These are phyloP conservation scores for Lithosia quadra DNA, from an alignment of 2,888 invertebrate genomes.

Conservation along the genomic window DNA sequence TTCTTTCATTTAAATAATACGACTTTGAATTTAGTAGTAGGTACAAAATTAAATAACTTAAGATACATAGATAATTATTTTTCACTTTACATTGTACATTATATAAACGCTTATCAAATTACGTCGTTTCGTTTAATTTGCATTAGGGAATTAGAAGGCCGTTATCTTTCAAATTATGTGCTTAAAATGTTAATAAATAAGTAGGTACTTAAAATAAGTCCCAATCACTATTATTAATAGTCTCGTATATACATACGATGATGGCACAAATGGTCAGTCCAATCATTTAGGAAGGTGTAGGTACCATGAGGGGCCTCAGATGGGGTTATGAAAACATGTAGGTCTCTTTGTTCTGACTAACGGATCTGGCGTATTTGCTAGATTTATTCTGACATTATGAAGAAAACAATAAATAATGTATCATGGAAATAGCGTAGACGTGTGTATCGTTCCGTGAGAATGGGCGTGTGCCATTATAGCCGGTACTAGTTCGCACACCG, in stretches of 20 bases:
- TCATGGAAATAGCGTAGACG: constrained; percentile 65
- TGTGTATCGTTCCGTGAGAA: constrained; percentile 78
- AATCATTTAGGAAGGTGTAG: not conserved
- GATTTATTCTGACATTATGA: constrained; percentile 38
- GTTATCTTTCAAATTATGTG: not conserved
- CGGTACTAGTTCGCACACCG: constrained; percentile 56
- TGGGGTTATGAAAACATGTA: not conserved
- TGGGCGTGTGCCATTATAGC: constrained; percentile 68
- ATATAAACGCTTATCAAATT: not conserved
- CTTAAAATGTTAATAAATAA: not conserved
- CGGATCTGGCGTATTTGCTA: constrained; percentile 23
- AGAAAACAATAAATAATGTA: constrained; percentile 56
- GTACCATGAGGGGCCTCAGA: not conserved
- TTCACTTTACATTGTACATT: not conserved
- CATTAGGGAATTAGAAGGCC: not conserved
- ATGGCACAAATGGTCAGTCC: not conserved
- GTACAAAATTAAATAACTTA: not conserved
- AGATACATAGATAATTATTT: not conserved
- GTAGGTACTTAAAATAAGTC: not conserved
- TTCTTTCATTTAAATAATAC: not conserved
- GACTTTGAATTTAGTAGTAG: not conserved
- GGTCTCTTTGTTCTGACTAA: constrained; percentile 5
- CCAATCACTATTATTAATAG: not conserved
- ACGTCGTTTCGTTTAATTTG: not conserved
- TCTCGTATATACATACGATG: not conserved